phyloP scores from a whole-genome alignment of 1,140 invertebrate species.

The Yoshiicerus persimilis region DNA sequence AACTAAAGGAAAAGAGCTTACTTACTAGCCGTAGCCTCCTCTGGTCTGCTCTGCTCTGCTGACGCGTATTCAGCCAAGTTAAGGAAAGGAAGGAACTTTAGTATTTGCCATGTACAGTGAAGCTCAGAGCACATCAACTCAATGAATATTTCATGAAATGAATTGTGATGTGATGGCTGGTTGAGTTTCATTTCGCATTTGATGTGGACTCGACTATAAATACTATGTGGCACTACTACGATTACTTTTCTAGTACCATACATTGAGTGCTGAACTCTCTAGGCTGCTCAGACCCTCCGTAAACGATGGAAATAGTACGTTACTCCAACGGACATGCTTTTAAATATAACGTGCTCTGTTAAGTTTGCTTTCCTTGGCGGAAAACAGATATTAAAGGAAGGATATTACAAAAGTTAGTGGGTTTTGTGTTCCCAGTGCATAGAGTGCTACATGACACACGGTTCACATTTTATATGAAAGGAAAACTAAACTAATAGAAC shows the following conservation, averaged over 20 bases:
- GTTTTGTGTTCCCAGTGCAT: neutral
- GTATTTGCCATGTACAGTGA: neutral
- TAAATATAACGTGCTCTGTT: neutral
- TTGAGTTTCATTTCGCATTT: constrained; percentile 24
- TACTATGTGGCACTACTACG: neutral
- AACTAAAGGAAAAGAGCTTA: neutral
- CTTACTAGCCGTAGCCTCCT: neutral
- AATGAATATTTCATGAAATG: constrained; percentile 44
- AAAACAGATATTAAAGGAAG: neutral
- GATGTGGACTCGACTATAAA: constrained; percentile 19
- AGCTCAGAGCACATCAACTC: constrained; percentile 5
- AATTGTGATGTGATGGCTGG: constrained; percentile 27
- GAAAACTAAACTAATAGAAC: neutral
- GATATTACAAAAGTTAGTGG: neutral
- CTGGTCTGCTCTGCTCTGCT: neutral
- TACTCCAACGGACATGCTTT: neutral
- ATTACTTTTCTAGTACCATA: neutral
- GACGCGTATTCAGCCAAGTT: neutral
- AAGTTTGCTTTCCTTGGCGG: neutral
- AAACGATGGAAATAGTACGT: too few relatives aligned
- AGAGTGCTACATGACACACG: neutral
- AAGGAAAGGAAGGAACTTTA: neutral
- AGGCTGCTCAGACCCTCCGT: too few relatives aligned
- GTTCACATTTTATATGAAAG: neutral
- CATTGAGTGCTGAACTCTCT: too few relatives aligned